A percentile compares a stretch with the other conserved stretches of the same genome.
phyloP scores from a whole-genome alignment of 37 sponge, comb jelly and placozoan genomes.

The Diacarnus erythraeanus region DNA sequence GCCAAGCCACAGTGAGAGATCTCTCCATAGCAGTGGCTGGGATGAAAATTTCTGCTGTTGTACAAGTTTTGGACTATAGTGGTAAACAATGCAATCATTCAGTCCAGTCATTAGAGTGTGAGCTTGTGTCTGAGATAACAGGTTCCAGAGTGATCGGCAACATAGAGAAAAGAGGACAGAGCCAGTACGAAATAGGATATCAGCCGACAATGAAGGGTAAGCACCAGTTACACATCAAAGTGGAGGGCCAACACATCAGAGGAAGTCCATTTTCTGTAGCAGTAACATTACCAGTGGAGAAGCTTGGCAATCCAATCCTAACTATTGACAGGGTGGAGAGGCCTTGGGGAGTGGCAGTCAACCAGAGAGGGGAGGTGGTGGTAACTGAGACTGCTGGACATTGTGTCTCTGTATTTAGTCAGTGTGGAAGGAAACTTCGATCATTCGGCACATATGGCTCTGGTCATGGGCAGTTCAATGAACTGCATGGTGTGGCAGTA shows the following conservation, averaged over 20 bases:
- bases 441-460: slow-evolving; percentile 15
- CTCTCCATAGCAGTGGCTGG: slow-evolving; percentile 12
- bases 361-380: neutral
- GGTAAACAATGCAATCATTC: neutral
- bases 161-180: neutral
- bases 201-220: neutral
- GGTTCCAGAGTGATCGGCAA: neutral
- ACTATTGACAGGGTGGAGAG: neutral
- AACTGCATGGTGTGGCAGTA: slow-evolving; percentile 16
- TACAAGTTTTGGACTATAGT: slow-evolving; percentile 3
- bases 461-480: neutral
- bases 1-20: slow-evolving; percentile 7
- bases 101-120: neutral
- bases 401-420: slow-evolving; percentile 12
- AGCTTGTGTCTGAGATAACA: slow-evolving; percentile 1
- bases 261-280: slow-evolving; percentile 24
- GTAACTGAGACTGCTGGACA: neutral
- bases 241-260: neutral
- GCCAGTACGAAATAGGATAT: slow-evolving; percentile 9
- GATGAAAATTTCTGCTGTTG: neutral
- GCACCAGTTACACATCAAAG: slow-evolving; percentile 3
- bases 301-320: neutral
- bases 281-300: neutral
- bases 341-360: slow-evolving; percentile 14
- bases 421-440: neutral